Evolutionary conservation across 2,797 vertebrate species (phyloP).

Genomic region (Nyctibius grandis): DNA sequence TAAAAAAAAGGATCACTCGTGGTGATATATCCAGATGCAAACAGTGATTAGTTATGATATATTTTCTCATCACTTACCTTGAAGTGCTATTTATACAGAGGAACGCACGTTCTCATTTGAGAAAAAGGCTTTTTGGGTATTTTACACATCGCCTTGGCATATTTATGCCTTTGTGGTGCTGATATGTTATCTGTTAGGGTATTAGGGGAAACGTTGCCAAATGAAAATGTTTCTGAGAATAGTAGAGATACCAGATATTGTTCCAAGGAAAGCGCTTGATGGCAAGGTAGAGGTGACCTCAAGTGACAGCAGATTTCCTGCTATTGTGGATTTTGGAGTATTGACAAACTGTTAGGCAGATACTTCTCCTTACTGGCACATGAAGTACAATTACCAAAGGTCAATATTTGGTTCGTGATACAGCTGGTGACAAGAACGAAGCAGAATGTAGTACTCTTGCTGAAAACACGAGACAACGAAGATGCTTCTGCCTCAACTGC

Average conservation of each 20-base stretch:
- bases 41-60: not conserved
- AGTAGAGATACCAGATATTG: not conserved
- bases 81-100: not conserved
- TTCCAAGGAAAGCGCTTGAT: not conserved
- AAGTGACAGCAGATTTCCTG: not conserved
- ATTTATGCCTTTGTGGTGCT: not conserved
- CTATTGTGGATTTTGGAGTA: not conserved
- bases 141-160: not conserved
- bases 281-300: not conserved
- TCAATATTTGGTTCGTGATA: not conserved
- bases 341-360: not conserved
- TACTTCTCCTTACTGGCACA: not conserved
- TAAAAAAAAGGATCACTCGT: not conserved
- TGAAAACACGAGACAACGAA: not conserved
- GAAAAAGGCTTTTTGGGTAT: not conserved
- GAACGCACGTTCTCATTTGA: not conserved
- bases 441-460: not conserved
- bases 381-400: not conserved
- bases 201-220: not conserved
- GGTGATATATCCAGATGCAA: not conserved
- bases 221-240: not conserved
- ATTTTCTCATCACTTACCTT: not conserved
- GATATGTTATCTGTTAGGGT: not conserved
- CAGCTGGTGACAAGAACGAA: not conserved
- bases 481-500: not conserved